Evolutionary conservation across 2,888 invertebrate species (phyloP), one percentile per base, ranked within the genome.

Genomic region (Trissolcus brochymenae): DNA sequence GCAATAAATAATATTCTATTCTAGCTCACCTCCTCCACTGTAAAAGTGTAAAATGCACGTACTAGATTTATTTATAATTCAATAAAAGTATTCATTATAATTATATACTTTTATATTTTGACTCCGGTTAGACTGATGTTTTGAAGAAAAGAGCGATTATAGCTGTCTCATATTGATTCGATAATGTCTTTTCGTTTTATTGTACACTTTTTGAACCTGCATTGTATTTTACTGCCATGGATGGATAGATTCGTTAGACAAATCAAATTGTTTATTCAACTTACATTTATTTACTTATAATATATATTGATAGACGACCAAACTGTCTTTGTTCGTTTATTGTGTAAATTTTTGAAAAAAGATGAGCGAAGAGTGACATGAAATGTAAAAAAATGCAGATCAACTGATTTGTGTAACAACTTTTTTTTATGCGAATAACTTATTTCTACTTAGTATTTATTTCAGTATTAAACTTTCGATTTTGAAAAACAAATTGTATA

Each of bases 41-140:
- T 46, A 46, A 46, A 6, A 46, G n/a, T 16, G 46, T 46, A 14
- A 46, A 14, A 16, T 16, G 16, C 16, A 46, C 14, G 16, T 46
- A 16, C 19, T 53, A 19, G 19, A 17, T 49, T 53, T 13, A 19
- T 53, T 53, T 17, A 13, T 14, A 4, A 53, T 17, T 19, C 13
- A 21, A 19, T 53, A 53, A 19, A 19, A 13, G 21, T 49, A 49
- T 16, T 17, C 21, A 53, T 53, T 53, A 29, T 29, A 35, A 25
- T 35, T 35, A 7, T 35, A 35, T 35, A 53, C 51, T 53, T 53
- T 53, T 53, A 19, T 53, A 53, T 19, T 21, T 53, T 53, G 21
- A 53, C 16, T 53, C 17, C 21, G 7, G 0, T 35, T 35, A 35
- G 35, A 35, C 35, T 35, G 35, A 35, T 35, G 6, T 35, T 35